phyloP scores from a whole-genome alignment of 2,113 vertebrate species.

The mouse (Mus musculus) region DNA sequence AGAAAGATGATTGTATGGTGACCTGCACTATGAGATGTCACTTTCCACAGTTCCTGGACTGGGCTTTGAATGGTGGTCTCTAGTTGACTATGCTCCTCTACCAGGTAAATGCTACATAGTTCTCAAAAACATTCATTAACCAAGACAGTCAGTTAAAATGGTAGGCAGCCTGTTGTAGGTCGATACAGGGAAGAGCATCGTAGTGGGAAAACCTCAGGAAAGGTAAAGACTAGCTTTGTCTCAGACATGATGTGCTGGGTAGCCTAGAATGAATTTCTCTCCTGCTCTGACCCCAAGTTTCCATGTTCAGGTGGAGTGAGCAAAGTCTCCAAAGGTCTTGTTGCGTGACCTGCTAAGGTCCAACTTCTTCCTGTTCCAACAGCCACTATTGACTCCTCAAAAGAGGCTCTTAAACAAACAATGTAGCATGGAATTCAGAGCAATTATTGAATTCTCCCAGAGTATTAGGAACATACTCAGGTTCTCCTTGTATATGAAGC shows the following conservation, averaged over 20 bases:
- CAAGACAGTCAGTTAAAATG: neutral
- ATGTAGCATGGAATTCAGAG: neutral
- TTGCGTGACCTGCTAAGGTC: neutral
- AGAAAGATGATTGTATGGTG: neutral
- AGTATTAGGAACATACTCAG: neutral
- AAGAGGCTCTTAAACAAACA: neutral
- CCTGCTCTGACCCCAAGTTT: neutral
- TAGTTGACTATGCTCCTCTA: neutral
- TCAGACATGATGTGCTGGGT: neutral
- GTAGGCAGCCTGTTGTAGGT: neutral
- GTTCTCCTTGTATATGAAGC: neutral
- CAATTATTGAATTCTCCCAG: neutral
- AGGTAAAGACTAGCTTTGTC: neutral
- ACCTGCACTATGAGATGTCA: rapidly evolving
- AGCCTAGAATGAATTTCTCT: neutral
- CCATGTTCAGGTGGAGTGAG: neutral
- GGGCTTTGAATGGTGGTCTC: rapidly evolving
- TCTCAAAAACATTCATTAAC: neutral
- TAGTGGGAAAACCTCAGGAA: neutral
- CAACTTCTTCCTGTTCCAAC: neutral
- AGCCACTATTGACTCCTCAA: neutral
- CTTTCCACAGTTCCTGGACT: neutral
- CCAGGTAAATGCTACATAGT: neutral
- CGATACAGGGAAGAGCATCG: neutral
- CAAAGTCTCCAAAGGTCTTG: neutral